These are phyloP conservation scores for Amblyornis subalaris DNA, from an alignment of 2,113 vertebrate species.

Conservation along the genomic window DNA sequence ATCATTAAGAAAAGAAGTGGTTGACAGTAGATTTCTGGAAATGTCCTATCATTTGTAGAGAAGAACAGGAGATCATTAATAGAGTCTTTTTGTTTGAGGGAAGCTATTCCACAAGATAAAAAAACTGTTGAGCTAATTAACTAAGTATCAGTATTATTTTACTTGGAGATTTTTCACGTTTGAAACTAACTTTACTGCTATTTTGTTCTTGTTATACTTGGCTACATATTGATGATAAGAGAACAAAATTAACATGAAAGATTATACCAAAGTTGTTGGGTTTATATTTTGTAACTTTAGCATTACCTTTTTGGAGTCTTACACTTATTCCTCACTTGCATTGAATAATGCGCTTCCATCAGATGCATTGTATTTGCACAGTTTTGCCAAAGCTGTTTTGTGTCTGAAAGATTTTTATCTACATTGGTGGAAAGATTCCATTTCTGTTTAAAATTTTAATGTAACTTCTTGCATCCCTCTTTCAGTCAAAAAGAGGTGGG, in stretches of 20 bases:
- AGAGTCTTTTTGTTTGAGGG: slow-evolving; percentile 53
- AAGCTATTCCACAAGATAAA: slow-evolving; percentile 65
- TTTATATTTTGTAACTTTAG: slow-evolving; percentile 61
- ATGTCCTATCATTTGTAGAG: slow-evolving; percentile 38
- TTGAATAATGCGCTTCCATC: slow-evolving; percentile 50
- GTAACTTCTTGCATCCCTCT: slow-evolving; percentile 44
- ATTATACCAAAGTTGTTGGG: slow-evolving; percentile 40
- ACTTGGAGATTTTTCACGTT: slow-evolving; percentile 55
- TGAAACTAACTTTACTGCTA: slow-evolving; percentile 56
- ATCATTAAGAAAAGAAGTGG: slow-evolving; percentile 25
- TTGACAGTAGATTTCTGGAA: slow-evolving; percentile 56
- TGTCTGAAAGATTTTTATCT: slow-evolving; percentile 66
- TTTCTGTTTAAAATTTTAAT: slow-evolving; percentile 66
- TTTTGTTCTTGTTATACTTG: slow-evolving; percentile 59
- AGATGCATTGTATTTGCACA: slow-evolving; percentile 57
- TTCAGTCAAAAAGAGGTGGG: slow-evolving; percentile 29
- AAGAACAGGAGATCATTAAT: slow-evolving; percentile 62
- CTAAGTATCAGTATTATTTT: slow-evolving; percentile 66
- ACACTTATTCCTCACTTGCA: slow-evolving; percentile 45
- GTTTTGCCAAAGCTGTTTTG: slow-evolving; percentile 65
- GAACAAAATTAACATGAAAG: slow-evolving; percentile 66
- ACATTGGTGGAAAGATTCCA: slow-evolving; percentile 39
- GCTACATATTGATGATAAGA: slow-evolving; percentile 59
- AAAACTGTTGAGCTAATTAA: slow-evolving; percentile 63
- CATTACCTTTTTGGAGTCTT: slow-evolving; percentile 23